Conservation (phyloP, 2,888 invertebrate species). For the Sinotaia quadrata region DNA sequence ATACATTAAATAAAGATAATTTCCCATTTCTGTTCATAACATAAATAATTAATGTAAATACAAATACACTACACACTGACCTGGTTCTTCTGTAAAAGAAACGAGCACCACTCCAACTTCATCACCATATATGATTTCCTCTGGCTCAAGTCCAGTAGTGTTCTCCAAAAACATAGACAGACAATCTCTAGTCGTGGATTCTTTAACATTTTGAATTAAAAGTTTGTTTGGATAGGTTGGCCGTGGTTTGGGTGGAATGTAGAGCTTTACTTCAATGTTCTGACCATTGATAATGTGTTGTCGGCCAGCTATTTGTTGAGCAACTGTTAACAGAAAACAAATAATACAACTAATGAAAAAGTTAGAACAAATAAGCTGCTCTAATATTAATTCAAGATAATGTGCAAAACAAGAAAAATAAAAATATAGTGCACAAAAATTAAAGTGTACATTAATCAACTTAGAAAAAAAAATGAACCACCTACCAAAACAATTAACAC, state of each 20-base stretch:
- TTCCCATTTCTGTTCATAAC: not conserved
- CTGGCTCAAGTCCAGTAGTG: slow-evolving; percentile 15
- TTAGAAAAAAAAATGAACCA: too few relatives aligned
- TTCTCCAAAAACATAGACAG: slow-evolving; percentile 22
- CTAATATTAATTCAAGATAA: too few relatives aligned
- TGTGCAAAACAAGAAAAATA: too few relatives aligned
- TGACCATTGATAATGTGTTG: not conserved
- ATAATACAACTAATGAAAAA: too few relatives aligned
- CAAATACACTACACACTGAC: not conserved
- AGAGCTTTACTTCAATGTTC: slow-evolving; percentile 4
- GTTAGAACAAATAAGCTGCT: too few relatives aligned
- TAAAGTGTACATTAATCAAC: too few relatives aligned
- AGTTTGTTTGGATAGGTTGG: slow-evolving; percentile 17
- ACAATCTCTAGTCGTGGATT: slow-evolving; percentile 14
- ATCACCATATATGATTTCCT: slow-evolving; percentile 14
- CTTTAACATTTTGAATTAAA: slow-evolving; percentile 20
- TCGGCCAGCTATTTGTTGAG: not conserved
- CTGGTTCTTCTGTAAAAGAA: slow-evolving; percentile 13
- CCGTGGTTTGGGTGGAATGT: slow-evolving; percentile 14
- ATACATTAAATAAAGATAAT: too few relatives aligned
- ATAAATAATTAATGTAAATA: not conserved
- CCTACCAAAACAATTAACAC: too few relatives aligned
- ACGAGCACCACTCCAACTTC: slow-evolving; percentile 16
- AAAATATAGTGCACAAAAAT: too few relatives aligned
- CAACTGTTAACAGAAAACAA: not conserved